A percentile compares a stretch with the other conserved stretches of the same genome.
These are phyloP conservation scores for Sciurus vulgaris DNA, from an alignment of 2,797 vertebrate species.

Conservation along the genomic window DNA sequence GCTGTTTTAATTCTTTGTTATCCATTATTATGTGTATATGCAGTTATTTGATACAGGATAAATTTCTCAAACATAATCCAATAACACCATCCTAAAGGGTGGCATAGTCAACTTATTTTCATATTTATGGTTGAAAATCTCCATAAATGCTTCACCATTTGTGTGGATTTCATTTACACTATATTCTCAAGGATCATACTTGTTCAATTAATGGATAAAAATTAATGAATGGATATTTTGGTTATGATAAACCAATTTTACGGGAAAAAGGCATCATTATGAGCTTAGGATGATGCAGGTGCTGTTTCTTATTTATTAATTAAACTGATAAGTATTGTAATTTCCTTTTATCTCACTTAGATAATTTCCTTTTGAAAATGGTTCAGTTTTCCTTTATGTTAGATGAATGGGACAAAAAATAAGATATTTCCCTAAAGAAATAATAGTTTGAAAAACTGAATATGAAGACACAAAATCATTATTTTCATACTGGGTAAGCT, in stretches of 20 bases:
- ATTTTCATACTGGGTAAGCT: background rate
- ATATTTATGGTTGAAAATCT: background rate
- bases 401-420: background rate
- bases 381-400: background rate
- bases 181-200: background rate
- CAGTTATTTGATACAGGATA: background rate
- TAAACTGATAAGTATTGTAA: background rate
- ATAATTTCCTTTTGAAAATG: background rate
- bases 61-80: background rate
- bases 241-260: background rate
- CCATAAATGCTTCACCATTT: background rate
- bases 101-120: background rate
- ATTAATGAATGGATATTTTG: background rate
- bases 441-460: background rate
- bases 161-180: background rate
- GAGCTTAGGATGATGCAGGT: background rate
- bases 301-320: background rate
- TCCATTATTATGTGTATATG: background rate
- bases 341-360: background rate
- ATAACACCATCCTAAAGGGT: background rate
- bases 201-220: background rate
- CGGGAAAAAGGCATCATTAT: background rate
- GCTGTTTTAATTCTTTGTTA: background rate
- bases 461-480: background rate
- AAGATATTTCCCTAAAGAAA: background rate